A percentile compares a stretch with the other conserved stretches of the same genome.
Conservation (phyloP, 1,140 invertebrate species). For the Drosophila takahashii region DNA sequence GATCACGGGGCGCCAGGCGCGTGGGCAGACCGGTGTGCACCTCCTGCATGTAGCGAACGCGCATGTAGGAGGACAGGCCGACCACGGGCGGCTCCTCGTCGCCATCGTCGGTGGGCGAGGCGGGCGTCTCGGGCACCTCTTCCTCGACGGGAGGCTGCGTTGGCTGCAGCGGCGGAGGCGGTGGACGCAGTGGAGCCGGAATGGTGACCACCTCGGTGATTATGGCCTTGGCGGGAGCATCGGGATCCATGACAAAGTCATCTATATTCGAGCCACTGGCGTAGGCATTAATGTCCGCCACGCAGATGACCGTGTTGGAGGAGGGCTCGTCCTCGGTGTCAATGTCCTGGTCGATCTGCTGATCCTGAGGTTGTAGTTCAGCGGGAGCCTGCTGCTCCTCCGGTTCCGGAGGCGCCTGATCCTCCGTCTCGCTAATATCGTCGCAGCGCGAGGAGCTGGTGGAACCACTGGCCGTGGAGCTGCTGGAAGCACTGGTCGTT, state of each 20-base stretch:
- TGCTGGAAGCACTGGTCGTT: conserved; percentile 2
- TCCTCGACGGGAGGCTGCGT: not conserved
- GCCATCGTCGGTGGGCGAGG: conserved; percentile 58
- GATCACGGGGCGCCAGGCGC: conserved; percentile 2
- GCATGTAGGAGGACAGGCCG: not conserved
- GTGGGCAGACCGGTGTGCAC: not conserved
- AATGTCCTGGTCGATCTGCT: conserved; percentile 2
- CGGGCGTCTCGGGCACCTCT: conserved; percentile 26
- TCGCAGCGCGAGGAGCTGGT: conserved; percentile 24
- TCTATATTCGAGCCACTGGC: not conserved
- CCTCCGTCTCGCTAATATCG: conserved; percentile 25
- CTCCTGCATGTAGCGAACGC: not conserved
- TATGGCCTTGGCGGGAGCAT: conserved; percentile 33
- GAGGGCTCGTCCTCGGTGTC: conserved; percentile 31
- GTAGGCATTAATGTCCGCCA: conserved; percentile 1
- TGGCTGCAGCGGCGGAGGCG: not conserved
- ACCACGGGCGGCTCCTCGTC: conserved; percentile 26
- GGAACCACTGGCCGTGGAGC: not conserved
- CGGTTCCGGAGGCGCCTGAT: not conserved
- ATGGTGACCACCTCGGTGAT: conserved; percentile 45
- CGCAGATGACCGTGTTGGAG: conserved; percentile 12
- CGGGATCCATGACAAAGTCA: conserved; percentile 11
- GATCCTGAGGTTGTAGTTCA: too few species aligned
- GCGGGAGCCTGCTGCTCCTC: not conserved
- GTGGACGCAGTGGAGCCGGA: conserved; percentile 19